Base-by-base conservation (phyloP, 2,113 vertebrate species). In the Seriola dumerili region DNA sequence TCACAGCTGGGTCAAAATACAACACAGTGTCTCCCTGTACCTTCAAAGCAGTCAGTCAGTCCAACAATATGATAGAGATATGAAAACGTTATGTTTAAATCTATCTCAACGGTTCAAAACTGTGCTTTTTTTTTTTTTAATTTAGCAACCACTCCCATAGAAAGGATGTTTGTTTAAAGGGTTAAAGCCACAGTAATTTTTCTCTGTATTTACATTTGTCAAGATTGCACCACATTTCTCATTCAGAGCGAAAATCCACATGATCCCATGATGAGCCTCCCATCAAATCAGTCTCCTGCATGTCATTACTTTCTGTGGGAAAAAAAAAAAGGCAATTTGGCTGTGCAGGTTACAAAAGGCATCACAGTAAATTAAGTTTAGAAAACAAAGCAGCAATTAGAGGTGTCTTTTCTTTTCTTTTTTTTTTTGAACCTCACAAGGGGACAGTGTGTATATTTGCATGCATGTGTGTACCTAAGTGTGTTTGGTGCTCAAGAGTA, bases 311-410 rank as follows among this genome's bases (percentile, higher is more conserved):
- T 79, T 63, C 48, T 83, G 52, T 52, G 52, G 29, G 29, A 29
- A 29, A 44, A 69, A 44, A 69, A 71, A 75, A 65, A 66, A 66
- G 23, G 4, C 40, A 71, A 25, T 40, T 61, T 50, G 63, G 46
- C 8, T 50, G 48, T 7, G 23, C 57, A 70, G 52, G 32, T 76
- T 64, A 2, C 12, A 66, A 72, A 73, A 25, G 67, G 9, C 29
- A 76, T 62, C 25, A 6, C 67, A 78, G 63, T 50, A 67, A 87
- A 76, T 66, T 52, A 76, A 74, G 32, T 65, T 81, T 69, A 61
- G 44, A 78, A 91, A 88, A 89, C 88, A 91, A 92, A 93, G 91
- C 78, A 76, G 78, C 71, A 93, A 92, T 95, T 90, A 91, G 88
- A 90, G 73, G 77, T 86, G 69, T 76, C 63, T 42, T 42, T 42